phyloP scores from a whole-genome alignment of 2,113 vertebrate genomes.

The Trogon melanurus region DNA sequence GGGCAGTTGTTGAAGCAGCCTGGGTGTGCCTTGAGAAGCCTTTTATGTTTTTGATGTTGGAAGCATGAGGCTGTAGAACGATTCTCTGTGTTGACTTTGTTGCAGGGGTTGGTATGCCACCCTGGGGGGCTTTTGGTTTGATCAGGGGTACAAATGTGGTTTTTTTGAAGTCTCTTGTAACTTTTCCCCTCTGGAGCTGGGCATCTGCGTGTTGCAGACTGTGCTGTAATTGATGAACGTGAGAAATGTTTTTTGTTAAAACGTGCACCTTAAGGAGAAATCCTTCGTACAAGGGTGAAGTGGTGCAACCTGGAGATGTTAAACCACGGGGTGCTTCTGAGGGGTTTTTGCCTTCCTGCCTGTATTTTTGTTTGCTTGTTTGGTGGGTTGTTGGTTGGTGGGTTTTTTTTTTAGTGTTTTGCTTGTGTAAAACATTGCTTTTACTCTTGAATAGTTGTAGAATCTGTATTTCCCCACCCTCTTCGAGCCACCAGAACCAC shows the following conservation, averaged over 20 bases:
- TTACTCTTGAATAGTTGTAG: neutral
- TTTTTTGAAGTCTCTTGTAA: neutral
- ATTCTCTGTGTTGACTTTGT: too few relatives aligned
- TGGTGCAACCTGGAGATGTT: neutral
- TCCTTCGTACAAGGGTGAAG: neutral
- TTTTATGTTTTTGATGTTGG: neutral
- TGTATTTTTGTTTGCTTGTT: neutral
- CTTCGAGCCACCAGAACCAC: neutral
- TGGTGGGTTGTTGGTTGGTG: neutral
- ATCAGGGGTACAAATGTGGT: rapidly evolving
- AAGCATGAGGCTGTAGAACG: neutral
- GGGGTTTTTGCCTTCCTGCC: neutral
- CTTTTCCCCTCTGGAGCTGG: neutral
- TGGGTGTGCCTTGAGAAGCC: rapidly evolving
- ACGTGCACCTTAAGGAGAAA: neutral
- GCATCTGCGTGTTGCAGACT: rapidly evolving
- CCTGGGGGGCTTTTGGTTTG: neutral
- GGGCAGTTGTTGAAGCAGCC: neutral
- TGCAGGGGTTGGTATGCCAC: neutral
- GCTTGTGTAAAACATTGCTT: neutral
- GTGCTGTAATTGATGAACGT: rapidly evolving
- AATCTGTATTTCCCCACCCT: neutral
- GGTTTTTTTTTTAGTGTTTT: neutral
- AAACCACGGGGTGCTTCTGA: neutral
- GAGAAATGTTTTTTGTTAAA: neutral